Base-by-base conservation (phyloP, 2,113 vertebrate genomes). In the Colossoma macropomum region DNA sequence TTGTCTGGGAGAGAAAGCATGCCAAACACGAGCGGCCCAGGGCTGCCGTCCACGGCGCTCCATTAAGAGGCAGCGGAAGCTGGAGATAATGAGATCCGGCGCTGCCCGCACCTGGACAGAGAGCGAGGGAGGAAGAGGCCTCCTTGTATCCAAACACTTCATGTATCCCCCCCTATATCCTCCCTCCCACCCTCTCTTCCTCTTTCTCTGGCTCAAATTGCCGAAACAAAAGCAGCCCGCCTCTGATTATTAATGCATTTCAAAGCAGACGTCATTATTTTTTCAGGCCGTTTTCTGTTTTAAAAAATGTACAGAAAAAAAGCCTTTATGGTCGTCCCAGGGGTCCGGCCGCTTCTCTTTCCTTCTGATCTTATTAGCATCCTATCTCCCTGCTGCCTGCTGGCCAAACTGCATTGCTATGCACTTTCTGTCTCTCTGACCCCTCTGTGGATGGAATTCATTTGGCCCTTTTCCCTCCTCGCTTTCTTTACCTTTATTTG, bases 321-420 rank as follows among this genome's bases (percentile, higher is more conserved):
- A 94, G 41, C 94, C 95, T 97, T 96, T 95, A 95, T 95, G 93
- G 93, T 93, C 94, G 93, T 96, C 96, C 96, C 96, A 88, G 89
- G 95, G 95, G 95, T 92, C 91, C 90, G 90, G 88, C 93, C 94
- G 94, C 92, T 95, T 93, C 93, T 95, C 94, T 92, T 93, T 95
- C 95, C 95, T 94, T 95, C 93, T 96, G 96, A 95, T 96, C 96
- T 96, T 95, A 97, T 97, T 97, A 97, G 95, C 94, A 96, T 95
- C 92, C 93, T 94, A 93, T 96, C 95, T 96, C 93, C 93, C 88
- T n/a, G 85, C 93, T 94, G 94, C 95, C 95, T 96, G 94, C 95
- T 95, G 95, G 94, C 87, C 95, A 95, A 96, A 96, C 93, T 95
- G 93, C 95, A 96, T 95, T 94, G 95, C 95, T 96, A 95, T 97